Percentiles rank a stretch among this genome's conserved stretches.
Evolutionary conservation across 2,797 vertebrate species (phyloP).

Genomic region (Scomberomorus guttatus): DNA sequence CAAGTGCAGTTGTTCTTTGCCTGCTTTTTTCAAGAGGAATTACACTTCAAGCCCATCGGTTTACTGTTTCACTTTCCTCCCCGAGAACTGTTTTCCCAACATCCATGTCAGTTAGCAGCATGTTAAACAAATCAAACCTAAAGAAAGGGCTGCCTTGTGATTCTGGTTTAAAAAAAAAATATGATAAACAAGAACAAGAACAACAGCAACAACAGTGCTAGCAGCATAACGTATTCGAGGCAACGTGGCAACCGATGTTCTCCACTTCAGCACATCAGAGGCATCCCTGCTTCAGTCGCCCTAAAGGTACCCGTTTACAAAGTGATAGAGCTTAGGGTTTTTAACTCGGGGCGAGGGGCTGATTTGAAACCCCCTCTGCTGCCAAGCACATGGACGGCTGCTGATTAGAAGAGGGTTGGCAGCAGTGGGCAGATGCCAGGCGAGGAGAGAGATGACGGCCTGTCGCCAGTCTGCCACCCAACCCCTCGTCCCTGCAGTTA

Average conservation of each 20-base stretch:
- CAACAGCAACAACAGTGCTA: conserved; percentile 73
- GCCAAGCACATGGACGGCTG: conserved; percentile 89
- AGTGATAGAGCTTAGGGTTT: conserved; percentile 88
- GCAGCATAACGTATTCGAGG: conserved; percentile 72
- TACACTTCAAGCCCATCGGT: conserved; percentile 71
- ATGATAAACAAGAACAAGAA: conserved; percentile 69
- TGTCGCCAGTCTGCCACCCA: conserved; percentile 81
- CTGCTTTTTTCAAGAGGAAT: conserved; percentile 58
- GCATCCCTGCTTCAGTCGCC: conserved; percentile 78
- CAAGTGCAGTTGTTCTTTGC: conserved; percentile 54
- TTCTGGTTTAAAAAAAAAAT: conserved; percentile 44
- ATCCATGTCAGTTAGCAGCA: conserved; percentile 80
- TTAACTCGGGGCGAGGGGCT: conserved; percentile 85
- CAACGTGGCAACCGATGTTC: conserved; percentile 80
- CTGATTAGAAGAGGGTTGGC: conserved; percentile 89
- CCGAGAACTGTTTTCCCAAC: conserved; percentile 77
- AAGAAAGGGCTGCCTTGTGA: conserved; percentile 74
- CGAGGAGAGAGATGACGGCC: conserved; percentile 79
- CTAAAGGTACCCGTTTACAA: conserved; percentile 87
- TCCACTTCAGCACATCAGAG: conserved; percentile 85
- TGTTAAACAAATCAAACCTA: conserved; percentile 86
- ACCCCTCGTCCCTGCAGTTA: conserved; percentile 55
- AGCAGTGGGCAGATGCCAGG: conserved; percentile 85
- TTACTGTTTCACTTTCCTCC: conserved; percentile 64
- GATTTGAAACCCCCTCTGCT: conserved; percentile 85